These are phyloP conservation scores for Drosophila diplacantha DNA, from an alignment of 2,888 invertebrate species.

Conservation along the genomic window DNA sequence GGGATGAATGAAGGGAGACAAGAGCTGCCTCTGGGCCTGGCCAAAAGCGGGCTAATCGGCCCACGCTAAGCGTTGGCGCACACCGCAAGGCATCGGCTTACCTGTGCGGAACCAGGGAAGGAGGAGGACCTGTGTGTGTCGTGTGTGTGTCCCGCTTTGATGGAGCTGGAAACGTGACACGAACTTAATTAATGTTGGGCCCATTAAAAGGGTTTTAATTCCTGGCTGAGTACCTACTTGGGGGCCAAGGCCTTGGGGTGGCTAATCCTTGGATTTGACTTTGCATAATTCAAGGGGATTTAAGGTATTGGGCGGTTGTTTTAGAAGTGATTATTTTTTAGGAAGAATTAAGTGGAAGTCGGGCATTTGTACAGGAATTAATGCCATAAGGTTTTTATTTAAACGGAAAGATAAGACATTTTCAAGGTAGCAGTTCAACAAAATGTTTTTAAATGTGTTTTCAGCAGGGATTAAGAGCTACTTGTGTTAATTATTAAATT, in stretches of 20 bases:
- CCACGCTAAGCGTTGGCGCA: slow-evolving; percentile 65
- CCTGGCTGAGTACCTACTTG: slow-evolving; percentile 4
- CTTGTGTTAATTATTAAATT: not conserved
- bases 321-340: not conserved
- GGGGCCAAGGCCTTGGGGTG: slow-evolving; percentile 3
- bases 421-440: not conserved
- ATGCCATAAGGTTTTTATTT: not conserved
- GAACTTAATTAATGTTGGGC: slow-evolving; percentile 27
- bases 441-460: not conserved
- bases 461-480: not conserved
- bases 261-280: slow-evolving; percentile 8
- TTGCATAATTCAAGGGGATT: not conserved
- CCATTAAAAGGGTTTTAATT: slow-evolving; percentile 25
- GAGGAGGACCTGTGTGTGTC: not conserved
- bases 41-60: slow-evolving; percentile 63
- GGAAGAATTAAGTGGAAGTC: not conserved
- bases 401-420: not conserved
- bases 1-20: slow-evolving; percentile 20
- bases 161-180: slow-evolving; percentile 37
- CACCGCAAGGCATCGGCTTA: slow-evolving; percentile 68
- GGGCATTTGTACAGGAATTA: not conserved
- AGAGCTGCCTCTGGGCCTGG: slow-evolving; percentile 37
- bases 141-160: slow-evolving; percentile 15
- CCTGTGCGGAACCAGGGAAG: slow-evolving; percentile 36
- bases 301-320: not conserved